Evolutionary conservation across 2,888 invertebrate species (phyloP).

Genomic region (Ametastegia equiseti): DNA sequence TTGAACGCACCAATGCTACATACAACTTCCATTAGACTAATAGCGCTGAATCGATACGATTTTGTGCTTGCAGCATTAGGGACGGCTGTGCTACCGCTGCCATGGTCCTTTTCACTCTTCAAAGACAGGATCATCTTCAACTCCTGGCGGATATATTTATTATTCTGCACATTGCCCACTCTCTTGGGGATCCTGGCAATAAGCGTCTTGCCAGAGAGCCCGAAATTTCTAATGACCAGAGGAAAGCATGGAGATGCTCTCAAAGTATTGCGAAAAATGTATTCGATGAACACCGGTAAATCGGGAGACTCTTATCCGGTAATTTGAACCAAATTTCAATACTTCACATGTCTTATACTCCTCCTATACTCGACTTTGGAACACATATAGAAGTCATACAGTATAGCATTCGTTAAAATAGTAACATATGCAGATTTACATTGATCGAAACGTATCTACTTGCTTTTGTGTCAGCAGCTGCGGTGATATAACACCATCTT

Average conservation of each 20-base stretch:
- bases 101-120: conserved; percentile 65
- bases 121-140: conserved; percentile 64
- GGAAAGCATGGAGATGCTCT: conserved; percentile 83
- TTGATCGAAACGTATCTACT: not conserved
- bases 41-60: not conserved
- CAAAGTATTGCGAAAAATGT: conserved; percentile 82
- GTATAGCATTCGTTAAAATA: not conserved
- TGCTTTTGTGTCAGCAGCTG: conserved; percentile 13
- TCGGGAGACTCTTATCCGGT: conserved; percentile 83
- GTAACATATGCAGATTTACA: conserved; percentile 4
- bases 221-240: conserved; percentile 85
- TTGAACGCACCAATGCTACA: not conserved
- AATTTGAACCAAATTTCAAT: conserved; percentile 62
- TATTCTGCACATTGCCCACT: conserved; percentile 80
- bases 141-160: conserved; percentile 77
- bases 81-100: conserved; percentile 73
- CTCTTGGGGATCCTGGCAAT: conserved; percentile 82
- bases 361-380: not conserved
- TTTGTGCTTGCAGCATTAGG: conserved; percentile 70
- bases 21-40: not conserved
- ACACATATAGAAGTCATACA: not conserved
- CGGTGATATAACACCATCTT: not conserved
- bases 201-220: conserved; percentile 85
- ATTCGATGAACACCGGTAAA: conserved; percentile 82
- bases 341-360: not conserved